phyloP scores from a whole-genome alignment of 2,888 invertebrate species.

The Zaprionus lineosus region DNA sequence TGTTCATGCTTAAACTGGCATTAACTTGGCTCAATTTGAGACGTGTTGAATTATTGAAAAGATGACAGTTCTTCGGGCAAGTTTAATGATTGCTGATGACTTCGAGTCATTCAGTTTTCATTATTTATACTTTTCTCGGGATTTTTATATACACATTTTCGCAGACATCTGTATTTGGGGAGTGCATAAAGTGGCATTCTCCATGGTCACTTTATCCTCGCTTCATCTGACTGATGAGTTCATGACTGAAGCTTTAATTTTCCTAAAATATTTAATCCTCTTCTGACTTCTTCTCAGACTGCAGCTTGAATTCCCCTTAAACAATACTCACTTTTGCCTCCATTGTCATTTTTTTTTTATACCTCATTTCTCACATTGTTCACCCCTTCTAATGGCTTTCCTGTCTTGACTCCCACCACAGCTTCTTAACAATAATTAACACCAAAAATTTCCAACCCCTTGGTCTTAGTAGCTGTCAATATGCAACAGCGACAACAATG shows the following conservation, averaged over 20 bases:
- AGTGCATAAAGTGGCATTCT: too few relatives aligned
- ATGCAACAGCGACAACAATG: constrained; percentile 32
- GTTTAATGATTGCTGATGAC: too few relatives aligned
- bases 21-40: constrained; percentile 21
- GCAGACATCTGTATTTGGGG: too few relatives aligned
- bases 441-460: constrained; percentile 43
- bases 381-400: neutral
- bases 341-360: too few relatives aligned
- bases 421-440: constrained; percentile 58
- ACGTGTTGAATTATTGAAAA: constrained; percentile 31
- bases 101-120: too few relatives aligned
- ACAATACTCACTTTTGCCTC: neutral
- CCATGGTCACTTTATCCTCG: too few relatives aligned
- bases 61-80: constrained; percentile 5
- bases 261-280: too few relatives aligned
- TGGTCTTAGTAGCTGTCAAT: constrained; percentile 54
- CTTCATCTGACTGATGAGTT: too few relatives aligned
- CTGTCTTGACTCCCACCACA: constrained; percentile 8
- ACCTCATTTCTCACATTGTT: neutral
- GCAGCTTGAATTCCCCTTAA: neutral
- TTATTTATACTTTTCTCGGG: too few relatives aligned
- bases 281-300: too few relatives aligned
- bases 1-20: constrained; percentile 1
- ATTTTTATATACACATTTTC: too few relatives aligned
- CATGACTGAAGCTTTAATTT: too few relatives aligned